Base-by-base conservation (phyloP, 2,888 invertebrate genomes). In the Papilio gigon region DNA sequence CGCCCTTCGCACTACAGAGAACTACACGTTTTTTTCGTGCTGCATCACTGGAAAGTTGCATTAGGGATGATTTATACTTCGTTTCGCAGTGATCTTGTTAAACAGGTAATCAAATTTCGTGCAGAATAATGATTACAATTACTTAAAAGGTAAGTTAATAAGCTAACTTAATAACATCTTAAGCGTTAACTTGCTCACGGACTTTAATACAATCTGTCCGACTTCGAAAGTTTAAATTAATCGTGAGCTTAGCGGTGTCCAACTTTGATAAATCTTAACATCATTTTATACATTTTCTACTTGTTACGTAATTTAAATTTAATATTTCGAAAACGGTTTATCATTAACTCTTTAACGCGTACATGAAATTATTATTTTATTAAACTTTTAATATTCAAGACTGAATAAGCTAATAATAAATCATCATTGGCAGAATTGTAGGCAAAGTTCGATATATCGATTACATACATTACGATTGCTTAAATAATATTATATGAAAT, bases 191-290 rank as follows among this genome's bases (percentile, higher is more conserved):
- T 61, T 62, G 40, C 27, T 53, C 42, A 62, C 53, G 30, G 33
- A 67, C 53, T 61, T 67, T 67, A 61, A 67, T 33, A 62, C 61
- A 56, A 62, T 67, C 61, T 62, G 67, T 56, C 53, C 42, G 53
- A 67, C 53, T 61, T 42, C 22, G 67, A 53, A 67, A 62, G 60
- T 67, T 67, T 53, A 62, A 62, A 40, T 62, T 67, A 40, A 65
- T 60, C 42, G 47, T 35, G 37, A 67, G 53, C 61, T 67, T 62
- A 20, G 37, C 53, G 42, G 42, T 20, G 42, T 50, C 25, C 60
- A 67, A 67, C 37, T 62, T 61, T 50, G 50, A 56, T 56, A 40
- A 67, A 67, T 67, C 22, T 67, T 67, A 50, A 61, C 44, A 66
- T n/a, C 44, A 59, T 66, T 35, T 66, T 56, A 37, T 30, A 47